Percentiles rank a stretch among this genome's conserved stretches.
These are phyloP conservation scores for Petrocephalus zakoni DNA, from an alignment of 2,113 vertebrate species.

Conservation along the genomic window DNA sequence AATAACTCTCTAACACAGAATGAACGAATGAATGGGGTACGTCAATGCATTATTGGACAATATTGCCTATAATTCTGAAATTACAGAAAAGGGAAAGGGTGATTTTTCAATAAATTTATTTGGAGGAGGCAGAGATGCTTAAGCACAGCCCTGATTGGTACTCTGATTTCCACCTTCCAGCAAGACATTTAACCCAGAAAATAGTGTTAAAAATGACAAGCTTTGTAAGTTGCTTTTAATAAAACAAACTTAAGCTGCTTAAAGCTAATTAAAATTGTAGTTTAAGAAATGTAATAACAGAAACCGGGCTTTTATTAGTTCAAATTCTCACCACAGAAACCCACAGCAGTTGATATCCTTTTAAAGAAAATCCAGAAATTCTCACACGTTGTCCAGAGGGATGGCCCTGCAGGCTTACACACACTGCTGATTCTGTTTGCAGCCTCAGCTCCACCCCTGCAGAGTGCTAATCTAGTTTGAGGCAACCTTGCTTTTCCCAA, in stretches of 20 bases:
- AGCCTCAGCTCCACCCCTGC: not conserved
- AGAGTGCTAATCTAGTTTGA: not conserved
- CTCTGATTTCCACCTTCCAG: not conserved
- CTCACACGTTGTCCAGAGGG: not conserved
- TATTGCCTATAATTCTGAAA: not conserved
- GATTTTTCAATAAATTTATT: not conserved
- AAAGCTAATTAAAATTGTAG: not conserved
- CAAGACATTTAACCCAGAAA: not conserved
- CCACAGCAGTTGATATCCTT: not conserved
- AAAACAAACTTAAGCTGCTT: not conserved
- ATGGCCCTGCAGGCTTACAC: not conserved
- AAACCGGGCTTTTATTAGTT: not conserved
- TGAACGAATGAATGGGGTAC: not conserved
- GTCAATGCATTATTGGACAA: not conserved
- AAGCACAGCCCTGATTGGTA: not conserved
- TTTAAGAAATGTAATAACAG: not conserved
- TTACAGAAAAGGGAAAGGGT: not conserved
- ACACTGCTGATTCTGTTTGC: not conserved
- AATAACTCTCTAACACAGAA: not conserved
- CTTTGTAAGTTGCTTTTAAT: not conserved
- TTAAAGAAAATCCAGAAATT: not conserved
- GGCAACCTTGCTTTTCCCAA: not conserved
- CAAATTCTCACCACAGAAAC: not conserved
- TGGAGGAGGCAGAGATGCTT: not conserved
- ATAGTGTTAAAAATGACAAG: not conserved